These are phyloP conservation scores for Nasua narica DNA, from an alignment of 2,797 vertebrate genomes.

Conservation along the genomic window DNA sequence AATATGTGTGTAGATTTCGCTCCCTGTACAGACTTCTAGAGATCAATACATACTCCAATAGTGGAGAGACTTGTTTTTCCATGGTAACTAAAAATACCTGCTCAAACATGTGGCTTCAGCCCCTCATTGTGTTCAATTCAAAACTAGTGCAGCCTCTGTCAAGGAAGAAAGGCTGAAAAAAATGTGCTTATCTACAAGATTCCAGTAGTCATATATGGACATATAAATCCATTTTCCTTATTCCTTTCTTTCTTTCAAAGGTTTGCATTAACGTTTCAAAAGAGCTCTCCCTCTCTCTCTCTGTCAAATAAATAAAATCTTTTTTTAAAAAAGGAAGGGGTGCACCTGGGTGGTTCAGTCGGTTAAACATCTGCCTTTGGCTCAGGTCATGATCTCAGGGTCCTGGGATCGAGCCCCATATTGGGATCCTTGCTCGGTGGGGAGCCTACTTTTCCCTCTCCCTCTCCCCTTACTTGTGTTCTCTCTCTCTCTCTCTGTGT, in stretches of 20 bases:
- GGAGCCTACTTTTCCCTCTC: no score
- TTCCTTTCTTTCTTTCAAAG: background rate
- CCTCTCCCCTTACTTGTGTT: no score
- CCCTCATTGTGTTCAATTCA: background rate
- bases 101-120: background rate
- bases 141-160: background rate
- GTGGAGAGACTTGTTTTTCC: background rate
- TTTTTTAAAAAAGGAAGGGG: no score
- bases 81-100: background rate
- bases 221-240: background rate
- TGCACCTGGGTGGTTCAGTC: no score
- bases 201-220: background rate
- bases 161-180: background rate
- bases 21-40: background rate
- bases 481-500: no score
- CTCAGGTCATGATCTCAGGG: no score
- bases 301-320: no score
- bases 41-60: background rate
- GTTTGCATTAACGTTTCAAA: background rate
- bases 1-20: background rate
- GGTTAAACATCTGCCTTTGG: no score
- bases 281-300: no score
- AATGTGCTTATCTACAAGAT: background rate
- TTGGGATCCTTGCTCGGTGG: no score
- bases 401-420: no score